Evolutionary conservation across 2,888 invertebrate species (phyloP), one percentile per base, ranked within the genome.

Genomic region (Mesodorylaimus sp.): DNA sequence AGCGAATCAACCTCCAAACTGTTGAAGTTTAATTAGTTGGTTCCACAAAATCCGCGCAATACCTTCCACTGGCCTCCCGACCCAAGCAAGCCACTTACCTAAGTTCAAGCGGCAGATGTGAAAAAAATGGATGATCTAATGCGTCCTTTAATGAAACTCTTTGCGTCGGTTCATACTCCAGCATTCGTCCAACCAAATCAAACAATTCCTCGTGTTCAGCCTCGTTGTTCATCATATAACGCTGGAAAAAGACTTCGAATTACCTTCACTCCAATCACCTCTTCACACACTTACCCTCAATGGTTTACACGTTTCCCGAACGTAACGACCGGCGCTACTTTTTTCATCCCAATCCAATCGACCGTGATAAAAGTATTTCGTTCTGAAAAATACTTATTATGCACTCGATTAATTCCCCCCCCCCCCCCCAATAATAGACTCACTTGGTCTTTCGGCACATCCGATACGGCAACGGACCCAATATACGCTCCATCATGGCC

Each of bases 401-500:
- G 32, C 42, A 50, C 50, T n/a, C n/a, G n/a, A n/a, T n/a, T n/a
- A n/a, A n/a, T n/a, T n/a, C n/a, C n/a, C n/a, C n/a, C n/a, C n/a
- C n/a, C n/a, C n/a, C n/a, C n/a, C n/a, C n/a, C n/a, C n/a, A 19
- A 28, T 10, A 44, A 19, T 38, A 32, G 3, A 61, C 68, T 59
- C 71, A 86, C 88, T 73, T 73, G 45, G 74, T 70, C 60, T 70
- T 70, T 54, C 72, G 71, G 41, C 69, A 67, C 74, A 75, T 73
- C 50, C 91, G 80, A 73, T 83, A 83, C 48, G 97, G 95, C 68
- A 99, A 80, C 59, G 86, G 81, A 53, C 97, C 95, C 54, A 97
- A 76, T 63, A 97, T 95, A 61, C 93, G 76, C 72, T 99, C 93
- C 97, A 97, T 97, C 95, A 97, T 97, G 59, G 97, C 97, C 67